Base-by-base conservation (phyloP, 2,113 vertebrate species). In the Galbula dea region DNA sequence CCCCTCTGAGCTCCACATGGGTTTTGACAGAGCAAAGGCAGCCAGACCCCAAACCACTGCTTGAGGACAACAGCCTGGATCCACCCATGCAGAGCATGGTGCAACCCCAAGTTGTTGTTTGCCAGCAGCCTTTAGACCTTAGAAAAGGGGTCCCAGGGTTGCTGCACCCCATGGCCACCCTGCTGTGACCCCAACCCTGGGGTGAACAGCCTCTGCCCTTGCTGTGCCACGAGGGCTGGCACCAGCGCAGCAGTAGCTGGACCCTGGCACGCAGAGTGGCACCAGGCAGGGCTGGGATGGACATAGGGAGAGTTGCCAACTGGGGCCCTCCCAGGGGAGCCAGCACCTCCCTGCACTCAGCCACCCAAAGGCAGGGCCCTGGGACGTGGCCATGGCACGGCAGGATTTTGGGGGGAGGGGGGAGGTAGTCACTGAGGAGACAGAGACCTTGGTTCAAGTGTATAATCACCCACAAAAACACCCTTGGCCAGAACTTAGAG, bases 101-200 rank as follows among this genome's bases (percentile, higher is more conserved):
- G 13, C 51, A 11, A 12, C 51, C 49, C 23, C 49, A 3, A 1
- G 1, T 3, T 79, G 41, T 15, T 6, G 5, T 2, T 62, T 36
- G 17, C 12, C 76, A 3, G 36, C 55, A 23, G 43, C 26, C 8
- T 83, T 63, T 2, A 14, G 15, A 15, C 37, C 8, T 15, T 16
- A 8, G 30, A 58, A 29, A 29, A 5, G 2, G 10, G 8, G 7
- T 43, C 21, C 43, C 2, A 1, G 55, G 34, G 74, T 7, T 15
- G n/a, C 41, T 36, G 36, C 15, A 5, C 2, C 49, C 63, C 57
- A 1, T 3, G 0, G 24, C 6, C 5, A 0, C 51, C 43, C 72
- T 19, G 14, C 12, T 11, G 12, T 6, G 13, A 10, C 10, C 10
- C 41, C 41, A 43, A 34, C 29, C 23, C 6, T 37, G 3, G 0